These are phyloP conservation scores for Synanthedon formicaeformis DNA, from an alignment of 2,888 invertebrate genomes.

Conservation along the genomic window DNA sequence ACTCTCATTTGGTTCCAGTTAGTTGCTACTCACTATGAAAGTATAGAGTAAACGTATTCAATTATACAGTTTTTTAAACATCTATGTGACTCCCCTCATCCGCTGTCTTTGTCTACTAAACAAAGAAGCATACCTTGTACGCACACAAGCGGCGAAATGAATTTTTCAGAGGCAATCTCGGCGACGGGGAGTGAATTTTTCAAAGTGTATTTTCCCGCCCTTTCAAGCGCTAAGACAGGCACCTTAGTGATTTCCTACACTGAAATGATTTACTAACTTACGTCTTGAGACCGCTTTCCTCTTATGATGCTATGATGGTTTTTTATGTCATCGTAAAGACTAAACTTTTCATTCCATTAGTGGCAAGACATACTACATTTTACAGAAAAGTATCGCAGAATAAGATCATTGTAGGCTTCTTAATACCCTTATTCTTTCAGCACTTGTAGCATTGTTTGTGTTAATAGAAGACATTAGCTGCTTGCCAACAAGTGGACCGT, in stretches of 20 bases:
- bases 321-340: constrained; percentile 38
- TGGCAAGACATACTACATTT: background rate
- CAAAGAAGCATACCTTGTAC: background rate
- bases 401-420: no score
- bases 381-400: background rate
- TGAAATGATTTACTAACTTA: constrained; percentile 37
- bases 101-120: background rate
- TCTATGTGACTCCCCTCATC: no score
- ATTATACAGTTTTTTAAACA: no score
- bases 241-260: constrained; percentile 33
- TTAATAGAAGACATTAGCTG: no score
- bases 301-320: constrained; percentile 19
- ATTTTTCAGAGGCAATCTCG: background rate
- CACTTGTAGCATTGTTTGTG: no score
- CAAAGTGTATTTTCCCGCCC: background rate
- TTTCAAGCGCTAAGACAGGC: constrained; percentile 9
- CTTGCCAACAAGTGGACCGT: no score
- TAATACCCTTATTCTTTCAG: no score
- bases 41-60: no score
- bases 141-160: background rate
- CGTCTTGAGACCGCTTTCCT: constrained; percentile 13
- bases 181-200: background rate
- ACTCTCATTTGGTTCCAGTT: no score
- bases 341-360: background rate
- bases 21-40: no score